Conservation (phyloP, 1,140 invertebrate species). For the Drosophila triauraria region DNA sequence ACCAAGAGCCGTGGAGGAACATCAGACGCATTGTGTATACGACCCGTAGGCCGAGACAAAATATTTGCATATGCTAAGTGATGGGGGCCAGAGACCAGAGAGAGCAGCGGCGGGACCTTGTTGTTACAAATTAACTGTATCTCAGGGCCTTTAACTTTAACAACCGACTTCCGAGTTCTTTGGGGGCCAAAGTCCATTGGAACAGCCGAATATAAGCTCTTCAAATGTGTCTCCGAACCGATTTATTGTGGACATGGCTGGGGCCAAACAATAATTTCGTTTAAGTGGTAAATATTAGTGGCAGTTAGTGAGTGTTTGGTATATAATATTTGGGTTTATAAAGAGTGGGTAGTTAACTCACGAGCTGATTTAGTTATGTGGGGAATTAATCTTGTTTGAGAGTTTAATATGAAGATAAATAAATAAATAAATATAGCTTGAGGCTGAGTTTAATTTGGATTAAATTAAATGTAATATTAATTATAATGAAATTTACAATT, state of each 20-base stretch:
- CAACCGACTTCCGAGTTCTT: neutral
- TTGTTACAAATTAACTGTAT: constrained; percentile 54
- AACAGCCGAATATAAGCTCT: constrained; percentile 6
- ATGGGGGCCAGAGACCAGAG: neutral
- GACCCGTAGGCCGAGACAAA: constrained; percentile 52
- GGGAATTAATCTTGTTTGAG: neutral
- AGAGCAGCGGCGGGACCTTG: constrained; percentile 2
- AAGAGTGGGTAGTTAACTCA: too few relatives aligned
- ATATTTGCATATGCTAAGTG: constrained; percentile 75
- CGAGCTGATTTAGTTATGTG: too few relatives aligned
- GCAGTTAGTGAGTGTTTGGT: constrained; percentile 2
- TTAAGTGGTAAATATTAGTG: constrained; percentile 16
- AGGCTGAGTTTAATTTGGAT: too few relatives aligned
- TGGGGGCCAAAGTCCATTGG: constrained; percentile 5
- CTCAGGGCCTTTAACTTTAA: constrained; percentile 35
- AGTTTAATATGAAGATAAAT: too few relatives aligned
- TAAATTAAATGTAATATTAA: neutral
- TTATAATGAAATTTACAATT: neutral
- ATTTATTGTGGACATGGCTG: constrained; percentile 26
- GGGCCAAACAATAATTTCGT: constrained; percentile 10
- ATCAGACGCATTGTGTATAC: constrained; percentile 64
- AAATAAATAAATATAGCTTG: too few relatives aligned
- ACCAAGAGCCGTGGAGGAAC: constrained; percentile 31
- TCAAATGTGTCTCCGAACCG: constrained; percentile 21
- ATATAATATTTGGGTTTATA: constrained; percentile 1